These are phyloP conservation scores for Drosophila jambulina DNA, from an alignment of 1,140 invertebrate species.

Conservation along the genomic window DNA sequence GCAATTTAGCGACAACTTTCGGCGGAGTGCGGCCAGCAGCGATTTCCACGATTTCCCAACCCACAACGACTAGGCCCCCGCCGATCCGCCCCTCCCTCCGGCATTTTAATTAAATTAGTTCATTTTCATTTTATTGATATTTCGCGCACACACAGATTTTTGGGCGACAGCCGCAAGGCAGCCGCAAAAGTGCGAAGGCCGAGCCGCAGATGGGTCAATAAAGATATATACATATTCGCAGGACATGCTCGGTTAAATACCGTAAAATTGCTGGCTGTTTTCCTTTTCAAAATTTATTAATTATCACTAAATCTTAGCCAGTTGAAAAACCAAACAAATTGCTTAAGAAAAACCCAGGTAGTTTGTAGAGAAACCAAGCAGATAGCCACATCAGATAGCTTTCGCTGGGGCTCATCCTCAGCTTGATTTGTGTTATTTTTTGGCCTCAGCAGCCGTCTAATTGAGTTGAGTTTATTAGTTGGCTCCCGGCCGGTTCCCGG, in stretches of 20 bases:
- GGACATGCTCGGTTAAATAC: background rate
- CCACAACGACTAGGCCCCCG: background rate
- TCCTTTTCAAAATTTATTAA: background rate
- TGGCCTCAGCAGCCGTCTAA: slow-evolving; percentile 60
- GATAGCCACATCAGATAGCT: background rate
- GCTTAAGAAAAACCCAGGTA: background rate
- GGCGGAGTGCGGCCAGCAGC: background rate
- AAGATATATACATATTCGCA: background rate
- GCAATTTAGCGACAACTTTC: slow-evolving; percentile 8
- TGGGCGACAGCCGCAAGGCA: slow-evolving; percentile 25
- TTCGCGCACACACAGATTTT: slow-evolving; percentile 19
- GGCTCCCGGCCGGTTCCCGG: slow-evolving; percentile 7
- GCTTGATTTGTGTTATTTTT: slow-evolving; percentile 12
- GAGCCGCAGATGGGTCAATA: slow-evolving; percentile 3
- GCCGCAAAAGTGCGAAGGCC: slow-evolving; percentile 9
- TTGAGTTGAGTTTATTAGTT: slow-evolving; percentile 76
- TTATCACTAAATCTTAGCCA: background rate
- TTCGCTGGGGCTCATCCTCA: background rate
- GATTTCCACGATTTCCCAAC: slow-evolving; percentile 25
- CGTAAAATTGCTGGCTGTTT: background rate
- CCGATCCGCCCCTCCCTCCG: background rate
- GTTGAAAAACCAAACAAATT: background rate
- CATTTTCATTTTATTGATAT: slow-evolving; percentile 72
- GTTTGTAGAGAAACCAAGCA: background rate
- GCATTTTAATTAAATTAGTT: slow-evolving; percentile 77